Evolutionary conservation across 2,797 vertebrate genomes (phyloP).

Genomic region (Sebastiscus tertius): DNA sequence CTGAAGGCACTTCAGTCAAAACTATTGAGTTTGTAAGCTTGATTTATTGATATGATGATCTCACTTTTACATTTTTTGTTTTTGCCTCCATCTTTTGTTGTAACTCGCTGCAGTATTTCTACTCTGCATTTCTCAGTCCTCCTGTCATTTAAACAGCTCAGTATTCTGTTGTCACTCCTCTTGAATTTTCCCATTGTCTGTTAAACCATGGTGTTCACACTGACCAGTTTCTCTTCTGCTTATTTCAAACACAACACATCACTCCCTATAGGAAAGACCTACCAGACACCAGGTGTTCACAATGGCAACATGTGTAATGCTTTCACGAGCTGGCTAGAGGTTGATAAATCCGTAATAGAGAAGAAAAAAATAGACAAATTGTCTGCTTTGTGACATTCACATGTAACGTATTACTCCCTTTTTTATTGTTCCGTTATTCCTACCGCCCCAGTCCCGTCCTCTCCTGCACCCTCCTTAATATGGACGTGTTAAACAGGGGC

Average conservation of each 20-base stretch:
- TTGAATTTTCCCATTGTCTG: constrained; percentile 30
- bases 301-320: constrained; percentile 6
- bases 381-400: constrained; percentile 30
- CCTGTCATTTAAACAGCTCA: constrained; percentile 13
- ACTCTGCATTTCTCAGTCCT: neutral
- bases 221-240: constrained; percentile 6
- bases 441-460: neutral
- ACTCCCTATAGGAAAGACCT: neutral
- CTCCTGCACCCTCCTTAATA: constrained; percentile 27
- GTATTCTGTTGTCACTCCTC: constrained; percentile 23
- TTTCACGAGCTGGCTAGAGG: constrained; percentile 15
- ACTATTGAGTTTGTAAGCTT: neutral
- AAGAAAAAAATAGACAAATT: neutral
- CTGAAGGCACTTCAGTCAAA: no score
- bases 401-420: constrained; percentile 4
- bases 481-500: constrained; percentile 50
- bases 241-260: constrained; percentile 34
- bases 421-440: constrained; percentile 17
- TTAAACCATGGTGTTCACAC: constrained; percentile 6
- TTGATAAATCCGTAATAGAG: neutral
- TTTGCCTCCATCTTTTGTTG: constrained; percentile 9
- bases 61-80: neutral
- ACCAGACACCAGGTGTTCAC: constrained; percentile 28
- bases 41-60: neutral
- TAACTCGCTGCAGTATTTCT: neutral